Evolutionary conservation across 2,888 invertebrate species (phyloP), one percentile per base, ranked within the genome.

Genomic region (Agriopis marginaria): DNA sequence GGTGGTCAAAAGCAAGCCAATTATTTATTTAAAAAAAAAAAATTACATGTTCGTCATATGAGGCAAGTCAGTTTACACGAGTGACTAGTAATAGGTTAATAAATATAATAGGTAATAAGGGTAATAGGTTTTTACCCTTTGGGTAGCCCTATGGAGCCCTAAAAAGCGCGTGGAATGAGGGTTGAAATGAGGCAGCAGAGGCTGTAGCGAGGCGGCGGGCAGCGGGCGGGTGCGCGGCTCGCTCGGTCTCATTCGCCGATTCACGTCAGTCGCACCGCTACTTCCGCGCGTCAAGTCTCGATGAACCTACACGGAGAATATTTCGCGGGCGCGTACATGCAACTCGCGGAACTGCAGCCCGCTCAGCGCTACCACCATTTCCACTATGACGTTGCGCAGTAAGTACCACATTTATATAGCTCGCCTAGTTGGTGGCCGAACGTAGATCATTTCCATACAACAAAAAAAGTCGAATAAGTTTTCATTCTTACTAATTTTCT

Each of bases 241-340:
- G 39, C 7, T 2, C 12, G 50, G 42, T 10, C 39, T 49, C 59
- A 59, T 11, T 60, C 60, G 49, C n/a, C 10, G 39, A 9, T 8
- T 8, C 32, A 40, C 61, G 54, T 14, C 42, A 32, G 32, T 32
- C 32, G 32, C 32, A 32, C 32, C 32, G 4, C 5, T 32, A 5
- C 32, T 32, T 10, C 12, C 7, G 53, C 12, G 7, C 47, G 7
- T 3, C 47, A 59, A 14, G 14, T 42, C 53, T 8, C 45, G 7
- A 66, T 66, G 65, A 53, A 39, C 12, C 53, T 32, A 3, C 32
- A 32, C 32, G 32, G 59, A 14, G 65, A 66, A 23, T 53, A 17
- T 9, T 66, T 53, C 66, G 40, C 56, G 14, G 40, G 39, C 12
- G 53, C 39, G 45, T 66, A 10, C 59, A 50, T 66, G 66, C 59